phyloP scores from a whole-genome alignment of 2,797 vertebrate species.

The Aldrovandia affinis region DNA sequence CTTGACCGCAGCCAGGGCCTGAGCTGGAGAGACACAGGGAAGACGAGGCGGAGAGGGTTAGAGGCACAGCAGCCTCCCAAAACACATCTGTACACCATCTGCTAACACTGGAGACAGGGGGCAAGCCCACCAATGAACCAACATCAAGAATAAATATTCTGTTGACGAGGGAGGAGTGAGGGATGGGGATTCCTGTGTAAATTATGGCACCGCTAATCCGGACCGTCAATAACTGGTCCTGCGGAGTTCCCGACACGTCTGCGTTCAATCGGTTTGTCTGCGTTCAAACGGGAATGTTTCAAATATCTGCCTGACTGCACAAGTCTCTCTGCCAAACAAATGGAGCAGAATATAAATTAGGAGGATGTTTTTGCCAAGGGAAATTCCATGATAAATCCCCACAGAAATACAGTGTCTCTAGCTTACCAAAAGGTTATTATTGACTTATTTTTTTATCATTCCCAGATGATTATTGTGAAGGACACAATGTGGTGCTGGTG shows the following conservation, averaged over 20 bases:
- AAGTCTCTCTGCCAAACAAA: neutral
- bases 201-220: neutral
- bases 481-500: neutral
- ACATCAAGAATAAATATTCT: neutral
- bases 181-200: neutral
- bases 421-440: neutral
- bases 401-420: neutral
- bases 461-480: conserved; percentile 1
- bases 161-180: neutral
- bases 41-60: conserved; percentile 19
- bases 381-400: neutral
- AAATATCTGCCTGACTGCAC: neutral
- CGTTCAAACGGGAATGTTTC: neutral
- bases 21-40: conserved; percentile 68
- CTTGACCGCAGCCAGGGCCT: conserved; percentile 80
- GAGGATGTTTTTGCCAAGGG: neutral
- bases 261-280: neutral
- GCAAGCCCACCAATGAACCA: neutral
- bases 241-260: neutral
- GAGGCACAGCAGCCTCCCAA: neutral
- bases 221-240: neutral
- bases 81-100: neutral
- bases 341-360: neutral
- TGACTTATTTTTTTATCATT: neutral
- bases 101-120: neutral